Base-by-base conservation (phyloP, 2,797 vertebrate genomes). In the Sciaenops ocellatus region DNA sequence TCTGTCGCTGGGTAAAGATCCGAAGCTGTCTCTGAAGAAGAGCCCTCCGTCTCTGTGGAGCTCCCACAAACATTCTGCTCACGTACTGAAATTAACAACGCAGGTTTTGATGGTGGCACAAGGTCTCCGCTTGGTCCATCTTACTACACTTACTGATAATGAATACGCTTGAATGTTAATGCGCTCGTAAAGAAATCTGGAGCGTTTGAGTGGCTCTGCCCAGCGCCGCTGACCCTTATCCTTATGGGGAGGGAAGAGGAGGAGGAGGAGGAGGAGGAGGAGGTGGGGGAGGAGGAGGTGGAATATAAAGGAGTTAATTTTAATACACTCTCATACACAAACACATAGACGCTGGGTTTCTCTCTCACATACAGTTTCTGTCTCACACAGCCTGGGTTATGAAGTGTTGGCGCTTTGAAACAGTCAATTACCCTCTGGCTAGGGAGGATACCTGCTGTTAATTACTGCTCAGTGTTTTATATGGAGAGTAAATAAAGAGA, bases 401-500 rank as follows among this genome's bases (percentile, higher is more conserved):
- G 97, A 97, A 97, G 96, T 95, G 95, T 93, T 96, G 96, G 97
- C 94, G 95, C 96, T 98, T 98, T 97, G 98, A 97, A 98, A 99
- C 98, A 97, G 96, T 98, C 97, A 99, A 99, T 99, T 99, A 99
- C 98, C 97, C 96, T 96, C 96, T 92, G 92, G 94, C 89, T 96
- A 93, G 97, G 98, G 98, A 99, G 98, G 96, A 96, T 96, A 95
- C 96, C 94, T 94, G 96, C 97, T 98, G 97, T 99, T 99, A 99
- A 99, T 99, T 99, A 99, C 97, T 92, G 92, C 96, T 96, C 96
- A 96, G 96, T 96, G 95, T 97, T 97, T 97, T 97, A 97, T 97
- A 96, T 96, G 96, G 96, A 96, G 96, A 95, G 97, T 99, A 99
- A 99, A 99, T 99, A 99, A 98, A 97, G 96, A 96, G 97, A 95